phyloP scores from a whole-genome alignment of 2,113 vertebrate genomes.

The Anoura caudifer region DNA sequence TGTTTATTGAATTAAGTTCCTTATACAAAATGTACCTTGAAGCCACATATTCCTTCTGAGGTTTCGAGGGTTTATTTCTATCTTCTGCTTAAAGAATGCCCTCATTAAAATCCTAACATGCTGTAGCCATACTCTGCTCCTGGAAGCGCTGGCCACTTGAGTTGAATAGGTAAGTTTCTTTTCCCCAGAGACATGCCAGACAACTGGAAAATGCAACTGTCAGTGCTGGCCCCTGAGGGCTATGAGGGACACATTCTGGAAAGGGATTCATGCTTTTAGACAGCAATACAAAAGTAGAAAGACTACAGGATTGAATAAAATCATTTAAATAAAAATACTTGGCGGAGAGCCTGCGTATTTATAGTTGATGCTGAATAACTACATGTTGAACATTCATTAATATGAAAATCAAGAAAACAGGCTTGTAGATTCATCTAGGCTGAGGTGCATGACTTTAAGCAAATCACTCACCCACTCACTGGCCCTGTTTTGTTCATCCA shows the following conservation, averaged over 20 bases:
- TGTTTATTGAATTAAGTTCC: neutral
- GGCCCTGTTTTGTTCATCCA: neutral
- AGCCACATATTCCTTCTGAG: neutral
- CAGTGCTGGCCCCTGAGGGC: neutral
- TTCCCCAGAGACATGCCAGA: neutral
- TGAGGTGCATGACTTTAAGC: neutral
- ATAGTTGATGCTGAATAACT: neutral
- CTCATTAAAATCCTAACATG: neutral
- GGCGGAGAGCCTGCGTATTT: neutral
- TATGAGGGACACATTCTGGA: neutral
- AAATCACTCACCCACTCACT: neutral
- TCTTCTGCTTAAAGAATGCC: neutral
- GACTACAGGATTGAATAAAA: neutral
- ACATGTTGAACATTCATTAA: neutral
- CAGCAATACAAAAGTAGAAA: neutral
- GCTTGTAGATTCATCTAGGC: neutral
- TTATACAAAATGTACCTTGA: neutral
- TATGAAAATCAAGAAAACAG: neutral
- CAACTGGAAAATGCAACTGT: neutral
- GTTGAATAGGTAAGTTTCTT: constrained; percentile 7
- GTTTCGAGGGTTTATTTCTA: neutral
- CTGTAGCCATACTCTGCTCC: neutral
- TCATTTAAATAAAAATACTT: neutral
- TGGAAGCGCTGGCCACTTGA: neutral
- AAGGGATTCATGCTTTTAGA: neutral